Evolutionary conservation across 1,140 invertebrate genomes (phyloP).

Genomic region (Scylla paramamosain): DNA sequence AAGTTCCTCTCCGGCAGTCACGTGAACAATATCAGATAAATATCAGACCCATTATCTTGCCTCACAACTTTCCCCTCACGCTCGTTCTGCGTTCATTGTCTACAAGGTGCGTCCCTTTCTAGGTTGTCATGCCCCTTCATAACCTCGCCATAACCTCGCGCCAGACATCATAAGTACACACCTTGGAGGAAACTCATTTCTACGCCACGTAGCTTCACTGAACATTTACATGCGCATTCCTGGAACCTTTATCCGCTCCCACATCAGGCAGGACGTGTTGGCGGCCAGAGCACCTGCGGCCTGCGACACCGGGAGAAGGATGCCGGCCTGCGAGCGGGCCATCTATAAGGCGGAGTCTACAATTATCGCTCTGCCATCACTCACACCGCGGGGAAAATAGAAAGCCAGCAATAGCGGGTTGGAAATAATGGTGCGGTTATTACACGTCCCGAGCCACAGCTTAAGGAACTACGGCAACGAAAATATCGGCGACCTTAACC

Average conservation of each 20-base stretch:
- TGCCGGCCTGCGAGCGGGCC: background rate
- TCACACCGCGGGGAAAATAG: constrained; percentile 11
- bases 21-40: constrained; percentile 25
- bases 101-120: background rate
- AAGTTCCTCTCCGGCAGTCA: constrained; percentile 26
- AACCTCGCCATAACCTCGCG: background rate
- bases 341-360: constrained; percentile 13
- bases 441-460: background rate
- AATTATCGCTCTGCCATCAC: constrained; percentile 20
- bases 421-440: constrained; percentile 13
- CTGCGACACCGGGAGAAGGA: background rate
- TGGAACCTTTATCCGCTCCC: too few relatives aligned
- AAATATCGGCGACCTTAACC: constrained; percentile 21
- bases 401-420: constrained; percentile 20
- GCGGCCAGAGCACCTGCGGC: constrained; percentile 1
- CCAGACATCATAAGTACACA: background rate
- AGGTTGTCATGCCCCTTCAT: background rate
- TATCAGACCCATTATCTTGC: background rate
- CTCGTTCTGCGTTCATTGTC: background rate
- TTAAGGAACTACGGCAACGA: background rate
- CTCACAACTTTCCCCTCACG: background rate
- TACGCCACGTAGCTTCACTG: background rate
- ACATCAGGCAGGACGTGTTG: background rate
- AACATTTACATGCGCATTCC: background rate
- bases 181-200: too few relatives aligned